Evolutionary conservation across 2,888 invertebrate genomes (phyloP).

Genomic region (Epiblema foenella): DNA sequence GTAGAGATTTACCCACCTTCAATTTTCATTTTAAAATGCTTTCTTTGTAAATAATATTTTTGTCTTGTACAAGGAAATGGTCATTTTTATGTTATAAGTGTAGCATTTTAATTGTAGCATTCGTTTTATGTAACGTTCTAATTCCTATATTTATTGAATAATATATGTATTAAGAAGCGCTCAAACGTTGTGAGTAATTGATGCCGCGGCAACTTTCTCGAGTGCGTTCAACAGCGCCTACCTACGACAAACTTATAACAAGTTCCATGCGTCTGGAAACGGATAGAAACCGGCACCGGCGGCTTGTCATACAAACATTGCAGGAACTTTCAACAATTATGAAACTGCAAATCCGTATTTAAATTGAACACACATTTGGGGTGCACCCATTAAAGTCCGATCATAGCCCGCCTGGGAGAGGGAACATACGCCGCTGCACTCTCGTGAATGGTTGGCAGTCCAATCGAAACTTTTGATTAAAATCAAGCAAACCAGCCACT

Average conservation of each 20-base stretch:
- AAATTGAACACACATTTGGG: slow-evolving; percentile 76
- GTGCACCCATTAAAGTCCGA: slow-evolving; percentile 72
- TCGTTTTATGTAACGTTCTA: no score
- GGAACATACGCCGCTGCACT: slow-evolving; percentile 67
- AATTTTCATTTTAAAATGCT: slow-evolving; percentile 67
- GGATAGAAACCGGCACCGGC: slow-evolving; percentile 52
- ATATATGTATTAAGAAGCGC: not conserved
- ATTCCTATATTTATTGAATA: not conserved
- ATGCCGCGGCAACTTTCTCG: slow-evolving; percentile 50
- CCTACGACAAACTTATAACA: slow-evolving; percentile 67
- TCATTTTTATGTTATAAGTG: no score
- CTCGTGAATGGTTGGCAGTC: slow-evolving; percentile 70
- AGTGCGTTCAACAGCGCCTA: slow-evolving; percentile 45
- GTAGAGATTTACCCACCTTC: slow-evolving; percentile 69
- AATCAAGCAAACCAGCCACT: slow-evolving; percentile 79
- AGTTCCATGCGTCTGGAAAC: slow-evolving; percentile 63
- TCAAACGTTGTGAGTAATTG: slow-evolving; percentile 51
- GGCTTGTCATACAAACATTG: slow-evolving; percentile 55
- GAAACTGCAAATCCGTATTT: slow-evolving; percentile 74
- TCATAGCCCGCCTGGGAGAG: slow-evolving; percentile 59
- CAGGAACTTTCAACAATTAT: slow-evolving; percentile 73
- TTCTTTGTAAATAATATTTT: slow-evolving; percentile 56
- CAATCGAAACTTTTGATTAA: slow-evolving; percentile 85
- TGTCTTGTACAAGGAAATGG: slow-evolving; percentile 27
- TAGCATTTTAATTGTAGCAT: no score